These are phyloP conservation scores for Asobara japonica DNA, from an alignment of 1,140 invertebrate genomes.

Conservation along the genomic window DNA sequence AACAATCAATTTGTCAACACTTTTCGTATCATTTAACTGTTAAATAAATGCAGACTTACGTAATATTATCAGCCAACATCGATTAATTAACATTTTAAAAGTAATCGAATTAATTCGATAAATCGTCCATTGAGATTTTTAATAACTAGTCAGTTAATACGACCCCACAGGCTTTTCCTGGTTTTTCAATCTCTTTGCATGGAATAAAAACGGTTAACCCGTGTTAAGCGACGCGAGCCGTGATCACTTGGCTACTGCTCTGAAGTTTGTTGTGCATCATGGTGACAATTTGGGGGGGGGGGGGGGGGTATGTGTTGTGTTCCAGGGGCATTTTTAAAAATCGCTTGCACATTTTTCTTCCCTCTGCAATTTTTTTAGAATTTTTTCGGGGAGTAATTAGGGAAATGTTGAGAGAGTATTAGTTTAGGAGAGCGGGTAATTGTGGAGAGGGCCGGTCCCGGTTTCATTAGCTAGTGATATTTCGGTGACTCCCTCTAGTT, in stretches of 20 bases:
- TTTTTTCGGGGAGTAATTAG: background rate
- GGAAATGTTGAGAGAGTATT: too few species aligned
- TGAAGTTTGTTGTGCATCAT: conserved; percentile 44
- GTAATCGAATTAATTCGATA: conserved; percentile 25
- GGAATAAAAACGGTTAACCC: conserved; percentile 50
- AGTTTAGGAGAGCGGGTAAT: too few species aligned
- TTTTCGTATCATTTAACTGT: background rate
- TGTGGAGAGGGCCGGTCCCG: too few species aligned
- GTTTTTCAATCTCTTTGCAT: conserved; percentile 40
- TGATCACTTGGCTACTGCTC: conserved; percentile 29
- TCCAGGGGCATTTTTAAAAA: background rate
- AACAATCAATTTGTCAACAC: background rate
- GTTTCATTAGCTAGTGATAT: too few species aligned
- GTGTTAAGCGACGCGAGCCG: conserved; percentile 59
- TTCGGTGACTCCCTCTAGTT: too few species aligned
- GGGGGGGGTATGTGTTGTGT: background rate
- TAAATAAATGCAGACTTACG: conserved; percentile 24
- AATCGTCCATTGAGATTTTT: conserved; percentile 30
- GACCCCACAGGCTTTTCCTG: background rate
- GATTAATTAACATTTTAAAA: conserved; percentile 50
- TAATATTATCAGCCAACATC: conserved; percentile 41
- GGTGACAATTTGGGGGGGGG: background rate
- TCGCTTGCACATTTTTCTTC: background rate
- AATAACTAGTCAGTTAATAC: background rate
- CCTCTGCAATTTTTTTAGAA: background rate